Evolutionary conservation across 2,888 invertebrate species (phyloP).

Genomic region (Acrobasis consociella): DNA sequence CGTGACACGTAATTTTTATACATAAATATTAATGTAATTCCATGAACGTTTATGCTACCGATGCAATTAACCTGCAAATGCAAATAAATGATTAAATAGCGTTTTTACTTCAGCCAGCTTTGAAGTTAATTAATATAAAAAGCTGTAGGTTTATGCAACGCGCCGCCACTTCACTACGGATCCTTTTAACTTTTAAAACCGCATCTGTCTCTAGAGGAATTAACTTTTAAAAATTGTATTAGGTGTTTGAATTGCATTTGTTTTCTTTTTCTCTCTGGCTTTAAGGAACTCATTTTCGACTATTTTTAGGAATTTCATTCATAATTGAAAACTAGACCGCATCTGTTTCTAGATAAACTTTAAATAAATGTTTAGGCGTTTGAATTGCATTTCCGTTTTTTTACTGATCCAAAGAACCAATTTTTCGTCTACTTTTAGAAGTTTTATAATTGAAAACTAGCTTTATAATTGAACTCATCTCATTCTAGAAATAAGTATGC

Average conservation of each 20-base stretch:
- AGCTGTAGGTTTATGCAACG: slow-evolving; percentile 3
- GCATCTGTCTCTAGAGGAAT: slow-evolving; percentile 4
- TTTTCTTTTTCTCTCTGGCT: not conserved
- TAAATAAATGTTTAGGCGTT: no score
- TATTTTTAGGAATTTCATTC: no score
- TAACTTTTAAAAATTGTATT: slow-evolving; percentile 14
- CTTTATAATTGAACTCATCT: no score
- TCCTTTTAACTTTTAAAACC: not conserved
- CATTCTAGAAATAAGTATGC: no score
- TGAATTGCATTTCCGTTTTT: no score
- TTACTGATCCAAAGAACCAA: no score
- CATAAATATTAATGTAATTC: not conserved
- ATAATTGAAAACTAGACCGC: no score
- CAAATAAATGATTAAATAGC: not conserved
- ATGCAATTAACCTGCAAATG: not conserved
- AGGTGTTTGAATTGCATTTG: not conserved
- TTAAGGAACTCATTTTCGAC: not conserved
- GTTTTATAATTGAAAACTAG: no score
- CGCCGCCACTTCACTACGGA: not conserved
- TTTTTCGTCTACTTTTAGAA: no score
- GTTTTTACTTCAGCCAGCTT: not conserved
- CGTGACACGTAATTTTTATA: no score
- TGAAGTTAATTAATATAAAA: slow-evolving; percentile 10
- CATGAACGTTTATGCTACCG: not conserved
- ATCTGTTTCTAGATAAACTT: no score